Percentiles rank a stretch among this genome's conserved stretches.
Conservation (phyloP, 1,140 invertebrate species). For the Pseudobourletiella spinata region DNA sequence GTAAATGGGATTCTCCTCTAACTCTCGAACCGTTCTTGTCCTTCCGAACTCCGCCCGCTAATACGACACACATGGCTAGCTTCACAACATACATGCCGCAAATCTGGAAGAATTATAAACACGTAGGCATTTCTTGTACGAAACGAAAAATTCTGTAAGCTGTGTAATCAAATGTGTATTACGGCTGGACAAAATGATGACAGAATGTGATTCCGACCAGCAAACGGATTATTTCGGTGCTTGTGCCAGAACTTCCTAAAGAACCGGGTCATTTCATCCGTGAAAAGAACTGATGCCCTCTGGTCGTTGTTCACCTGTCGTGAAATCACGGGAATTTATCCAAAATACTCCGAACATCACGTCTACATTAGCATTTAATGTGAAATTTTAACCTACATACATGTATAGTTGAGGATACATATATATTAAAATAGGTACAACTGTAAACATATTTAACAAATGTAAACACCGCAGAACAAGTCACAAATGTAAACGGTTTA, state of each 20-base stretch:
- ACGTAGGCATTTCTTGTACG: constrained; percentile 18
- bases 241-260: constrained; percentile 67
- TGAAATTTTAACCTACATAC: not conserved
- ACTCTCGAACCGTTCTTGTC: constrained; percentile 49
- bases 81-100: constrained; percentile 82
- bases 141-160: constrained; percentile 3
- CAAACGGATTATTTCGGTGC: constrained; percentile 53
- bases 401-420: not conserved
- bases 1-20: constrained; percentile 71
- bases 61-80: constrained; percentile 62
- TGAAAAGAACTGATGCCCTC: constrained; percentile 49
- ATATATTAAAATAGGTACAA: not conserved
- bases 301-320: constrained; percentile 55
- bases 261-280: constrained; percentile 59
- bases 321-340: no score
- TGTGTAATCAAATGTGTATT: constrained; percentile 16
- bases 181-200: constrained; percentile 75
- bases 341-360: no score
- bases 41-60: constrained; percentile 59
- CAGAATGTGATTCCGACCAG: constrained; percentile 67
- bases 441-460: not conserved
- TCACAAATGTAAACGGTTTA: not conserved
- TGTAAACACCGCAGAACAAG: no score
- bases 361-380: no score
- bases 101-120: constrained; percentile 48